phyloP scores from a whole-genome alignment of 2,888 invertebrate genomes.

The Xestobium rufovillosum region DNA sequence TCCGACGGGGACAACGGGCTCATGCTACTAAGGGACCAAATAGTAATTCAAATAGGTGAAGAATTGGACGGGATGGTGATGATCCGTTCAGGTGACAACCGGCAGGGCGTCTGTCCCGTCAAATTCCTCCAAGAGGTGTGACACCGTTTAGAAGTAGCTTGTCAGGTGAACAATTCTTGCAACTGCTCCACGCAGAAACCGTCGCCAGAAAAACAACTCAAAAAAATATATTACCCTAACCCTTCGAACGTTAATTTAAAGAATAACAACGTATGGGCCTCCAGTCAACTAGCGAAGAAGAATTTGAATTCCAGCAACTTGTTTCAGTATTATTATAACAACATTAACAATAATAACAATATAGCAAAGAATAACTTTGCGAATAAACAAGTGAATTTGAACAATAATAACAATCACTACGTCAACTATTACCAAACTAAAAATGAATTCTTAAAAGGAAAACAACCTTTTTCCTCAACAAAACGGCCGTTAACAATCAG shows the following conservation, averaged over 20 bases:
- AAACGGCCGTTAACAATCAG: slow-evolving; percentile 44
- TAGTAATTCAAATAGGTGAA: slow-evolving; percentile 86
- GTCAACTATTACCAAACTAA: slow-evolving; percentile 34
- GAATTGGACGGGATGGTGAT: slow-evolving; percentile 90
- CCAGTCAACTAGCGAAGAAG: slow-evolving; percentile 26
- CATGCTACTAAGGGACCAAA: slow-evolving; percentile 84
- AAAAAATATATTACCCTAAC: slow-evolving; percentile 38
- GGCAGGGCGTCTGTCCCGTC: slow-evolving; percentile 87
- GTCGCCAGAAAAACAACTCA: slow-evolving; percentile 23
- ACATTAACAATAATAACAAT: slow-evolving; percentile 35
- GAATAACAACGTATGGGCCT: slow-evolving; percentile 32
- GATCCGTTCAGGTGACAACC: slow-evolving; percentile 88
- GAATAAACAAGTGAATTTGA: slow-evolving; percentile 30
- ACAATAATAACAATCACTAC: slow-evolving; percentile 39
- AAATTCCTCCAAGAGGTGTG: slow-evolving; percentile 94
- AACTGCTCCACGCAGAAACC: slow-evolving; percentile 25
- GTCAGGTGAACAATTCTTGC: slow-evolving; percentile 34
- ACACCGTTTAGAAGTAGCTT: slow-evolving; percentile 50
- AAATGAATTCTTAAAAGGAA: slow-evolving; percentile 37
- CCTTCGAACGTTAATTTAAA: slow-evolving; percentile 24
- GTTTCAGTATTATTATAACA: slow-evolving; percentile 42
- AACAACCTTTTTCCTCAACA: slow-evolving; percentile 50
- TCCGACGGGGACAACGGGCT: slow-evolving; percentile 76
- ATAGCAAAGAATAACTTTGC: slow-evolving; percentile 34
- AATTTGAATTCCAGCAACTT: slow-evolving; percentile 36